Evolutionary conservation across 1,140 invertebrate species (phyloP).

Genomic region (Frieseomelitta varia): DNA sequence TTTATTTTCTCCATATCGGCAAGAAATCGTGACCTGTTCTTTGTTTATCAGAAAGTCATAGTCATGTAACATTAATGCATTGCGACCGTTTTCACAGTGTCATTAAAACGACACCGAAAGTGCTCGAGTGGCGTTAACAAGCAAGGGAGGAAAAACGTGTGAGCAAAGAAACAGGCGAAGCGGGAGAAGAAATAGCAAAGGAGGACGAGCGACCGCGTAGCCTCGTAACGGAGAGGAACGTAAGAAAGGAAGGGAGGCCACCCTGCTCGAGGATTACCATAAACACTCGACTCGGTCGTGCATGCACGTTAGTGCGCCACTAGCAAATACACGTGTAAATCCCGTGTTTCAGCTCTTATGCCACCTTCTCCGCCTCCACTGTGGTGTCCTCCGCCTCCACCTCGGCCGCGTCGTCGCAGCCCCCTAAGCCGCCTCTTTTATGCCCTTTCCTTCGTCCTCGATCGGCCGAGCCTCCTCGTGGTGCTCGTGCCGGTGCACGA

Average conservation of each 20-base stretch:
- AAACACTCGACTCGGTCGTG: conserved; percentile 70
- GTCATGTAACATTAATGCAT: too few relatives aligned
- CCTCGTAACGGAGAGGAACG: conserved; percentile 58
- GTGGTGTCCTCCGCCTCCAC: neutral
- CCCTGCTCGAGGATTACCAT: conserved; percentile 74
- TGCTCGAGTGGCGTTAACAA: too few relatives aligned
- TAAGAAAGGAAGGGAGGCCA: conserved; percentile 65
- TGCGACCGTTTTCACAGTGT: too few relatives aligned
- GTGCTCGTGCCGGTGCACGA: conserved; percentile 53
- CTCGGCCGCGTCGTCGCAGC: neutral
- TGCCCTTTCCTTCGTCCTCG: conserved; percentile 42
- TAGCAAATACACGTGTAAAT: conserved; percentile 78
- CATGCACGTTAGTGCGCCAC: conserved; percentile 64
- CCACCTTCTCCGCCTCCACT: conserved; percentile 48
- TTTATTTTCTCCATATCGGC: too few relatives aligned
- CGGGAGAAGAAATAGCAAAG: neutral
- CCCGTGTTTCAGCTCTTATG: conserved; percentile 73
- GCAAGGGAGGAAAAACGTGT: neutral
- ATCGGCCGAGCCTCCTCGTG: conserved; percentile 46
- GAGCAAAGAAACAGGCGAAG: neutral
- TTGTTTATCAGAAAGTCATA: too few relatives aligned
- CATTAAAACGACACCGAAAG: too few relatives aligned
- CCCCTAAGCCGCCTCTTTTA: conserved; percentile 34
- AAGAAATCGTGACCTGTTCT: too few relatives aligned
- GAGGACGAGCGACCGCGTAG: conserved; percentile 37